Evolutionary conservation across 2,888 invertebrate genomes (phyloP).

Genomic region (Entomobrya proxima): DNA sequence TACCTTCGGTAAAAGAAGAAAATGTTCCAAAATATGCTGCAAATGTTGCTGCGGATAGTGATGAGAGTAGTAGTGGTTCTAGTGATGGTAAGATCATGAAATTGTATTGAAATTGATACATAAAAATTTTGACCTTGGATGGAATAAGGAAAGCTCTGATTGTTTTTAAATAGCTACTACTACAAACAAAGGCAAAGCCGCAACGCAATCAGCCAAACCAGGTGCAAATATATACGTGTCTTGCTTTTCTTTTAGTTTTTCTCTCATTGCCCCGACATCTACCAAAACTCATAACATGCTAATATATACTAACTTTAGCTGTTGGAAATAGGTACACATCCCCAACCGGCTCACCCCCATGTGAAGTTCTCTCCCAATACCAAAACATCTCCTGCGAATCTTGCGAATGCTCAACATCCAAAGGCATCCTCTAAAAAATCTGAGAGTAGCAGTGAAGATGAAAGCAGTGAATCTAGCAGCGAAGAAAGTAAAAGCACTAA

Average conservation of each 20-base stretch:
- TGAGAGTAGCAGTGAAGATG: neutral
- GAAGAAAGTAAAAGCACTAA: neutral
- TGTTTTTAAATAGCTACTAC: too few relatives aligned
- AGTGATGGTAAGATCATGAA: neutral
- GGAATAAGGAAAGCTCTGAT: too few relatives aligned
- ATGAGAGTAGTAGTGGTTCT: neutral
- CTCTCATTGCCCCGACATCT: too few relatives aligned
- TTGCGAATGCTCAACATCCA: neutral
- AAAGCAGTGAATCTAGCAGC: neutral
- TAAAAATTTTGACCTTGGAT: too few relatives aligned
- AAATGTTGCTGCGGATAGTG: neutral
- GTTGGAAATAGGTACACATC: neutral
- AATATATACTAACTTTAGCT: too few relatives aligned
- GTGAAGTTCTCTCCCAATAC: neutral
- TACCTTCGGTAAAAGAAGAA: neutral
- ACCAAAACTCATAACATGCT: too few relatives aligned
- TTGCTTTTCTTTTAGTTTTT: too few relatives aligned
- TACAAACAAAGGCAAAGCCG: too few relatives aligned
- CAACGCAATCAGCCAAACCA: too few relatives aligned
- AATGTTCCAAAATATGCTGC: neutral
- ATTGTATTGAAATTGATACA: too few relatives aligned
- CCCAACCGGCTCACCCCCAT: neutral
- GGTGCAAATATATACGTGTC: too few relatives aligned
- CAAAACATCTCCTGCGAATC: neutral
- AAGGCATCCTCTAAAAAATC: neutral